Evolutionary conservation across 37 sponge, comb jelly and placozoan species (phyloP).

Genomic region (Dysidea cf. avara): DNA sequence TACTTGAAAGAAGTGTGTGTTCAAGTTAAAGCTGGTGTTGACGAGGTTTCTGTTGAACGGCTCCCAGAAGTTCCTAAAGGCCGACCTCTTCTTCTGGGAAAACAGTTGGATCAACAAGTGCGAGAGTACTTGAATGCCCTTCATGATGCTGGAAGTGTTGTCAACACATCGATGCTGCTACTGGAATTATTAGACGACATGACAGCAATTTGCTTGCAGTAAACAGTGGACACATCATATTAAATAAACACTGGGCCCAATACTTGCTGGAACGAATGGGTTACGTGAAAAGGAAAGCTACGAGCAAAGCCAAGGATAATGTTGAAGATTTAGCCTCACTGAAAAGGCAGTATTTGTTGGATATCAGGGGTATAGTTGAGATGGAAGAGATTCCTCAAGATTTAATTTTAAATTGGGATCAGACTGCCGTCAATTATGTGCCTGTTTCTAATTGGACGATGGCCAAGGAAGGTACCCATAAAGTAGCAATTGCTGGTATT

Average conservation of each 20-base stretch:
- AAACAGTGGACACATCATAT: constrained; percentile 15
- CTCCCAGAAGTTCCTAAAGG: background rate
- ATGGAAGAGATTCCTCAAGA: constrained; percentile 66
- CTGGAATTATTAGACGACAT: constrained; percentile 5
- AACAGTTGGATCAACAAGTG: background rate
- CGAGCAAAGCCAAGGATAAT: constrained; percentile 44
- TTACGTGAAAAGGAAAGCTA: no score
- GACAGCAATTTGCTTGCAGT: constrained; percentile 19
- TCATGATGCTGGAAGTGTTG: constrained; percentile 43
- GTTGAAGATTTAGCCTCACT: constrained; percentile 24
- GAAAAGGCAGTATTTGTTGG: constrained; percentile 52
- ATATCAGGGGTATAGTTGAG: constrained; percentile 30
- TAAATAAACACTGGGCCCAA: constrained; percentile 58
- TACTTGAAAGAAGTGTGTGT: constrained; percentile 1
- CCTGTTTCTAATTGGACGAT: no score
- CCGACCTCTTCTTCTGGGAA: constrained; percentile 12
- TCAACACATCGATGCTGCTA: constrained; percentile 25
- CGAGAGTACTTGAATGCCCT: constrained; percentile 35
- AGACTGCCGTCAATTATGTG: no score
- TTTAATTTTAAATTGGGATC: no score
- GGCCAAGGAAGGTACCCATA: constrained; percentile 39
- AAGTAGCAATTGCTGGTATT: constrained; percentile 45
- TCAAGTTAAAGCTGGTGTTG: background rate
- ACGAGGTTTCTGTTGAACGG: background rate
- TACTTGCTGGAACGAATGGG: constrained; percentile 52